Base-by-base conservation (phyloP, 2,888 invertebrate species). In the Entomobrya multifasciata region DNA sequence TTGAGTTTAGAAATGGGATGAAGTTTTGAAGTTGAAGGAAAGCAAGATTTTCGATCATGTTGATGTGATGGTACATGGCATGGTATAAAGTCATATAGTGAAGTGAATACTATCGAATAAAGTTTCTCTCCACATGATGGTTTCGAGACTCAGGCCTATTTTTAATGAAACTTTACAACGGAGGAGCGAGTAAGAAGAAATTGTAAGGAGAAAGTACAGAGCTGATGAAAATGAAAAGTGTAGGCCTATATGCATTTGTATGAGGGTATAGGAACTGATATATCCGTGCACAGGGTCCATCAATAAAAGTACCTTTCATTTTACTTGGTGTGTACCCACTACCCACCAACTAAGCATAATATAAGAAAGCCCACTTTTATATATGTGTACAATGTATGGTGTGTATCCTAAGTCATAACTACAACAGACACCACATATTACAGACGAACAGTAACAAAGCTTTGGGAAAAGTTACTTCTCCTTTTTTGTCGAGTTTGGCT, bases 181-280 rank as follows among this genome's bases (percentile, higher is more conserved):
- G 30, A 25, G 44, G 27, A 47, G 30, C 15, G n/a, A 57, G 67
- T n/a, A 78, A 62, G 74, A 49, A 82, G 49, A 44, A 55, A 72
- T 57, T 55, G 60, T 5, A 49, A 55, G 72, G 74, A 76, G 82
- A 82, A 82, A 82, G 74, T 82, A 20, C 20, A 78, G 74, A 65
- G 49, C 62, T 41, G 82, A 76, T 62, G 52, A 72, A 72, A 60
- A 65, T 47, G 79, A 47, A 67, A 67, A 49, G 22, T 47, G 41
- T 13, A 15, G 11, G 44, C 11, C 5, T 20, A 25, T 13, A 60
- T 60, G 60, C 17, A n/a, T 15, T 11, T 55, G 6, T 55, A 55
- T 15, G 20, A 11, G n/a, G 6, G 55, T 6, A 11, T 55, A n/a
- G n/a, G n/a, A n/a, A n/a, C 20, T 20, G 55, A 11, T 55, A n/a